These are phyloP conservation scores for Capreolus pygargus DNA, from an alignment of 2,113 vertebrate species.

Conservation along the genomic window DNA sequence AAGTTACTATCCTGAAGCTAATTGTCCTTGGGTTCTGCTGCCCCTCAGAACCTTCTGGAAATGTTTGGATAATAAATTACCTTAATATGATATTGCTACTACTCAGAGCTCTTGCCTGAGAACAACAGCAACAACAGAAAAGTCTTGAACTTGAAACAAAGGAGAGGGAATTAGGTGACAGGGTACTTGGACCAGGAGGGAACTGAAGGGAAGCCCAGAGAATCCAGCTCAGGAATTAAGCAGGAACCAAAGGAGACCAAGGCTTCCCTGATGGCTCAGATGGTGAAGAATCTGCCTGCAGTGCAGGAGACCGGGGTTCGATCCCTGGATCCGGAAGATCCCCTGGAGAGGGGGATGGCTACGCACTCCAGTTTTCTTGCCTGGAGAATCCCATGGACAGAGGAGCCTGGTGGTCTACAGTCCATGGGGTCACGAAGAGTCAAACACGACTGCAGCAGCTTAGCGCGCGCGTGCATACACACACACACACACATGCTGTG, in stretches of 20 bases:
- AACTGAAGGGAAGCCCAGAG: not conserved
- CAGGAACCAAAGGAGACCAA: not conserved
- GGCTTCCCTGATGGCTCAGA: not conserved
- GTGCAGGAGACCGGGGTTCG: not conserved
- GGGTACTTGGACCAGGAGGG: not conserved
- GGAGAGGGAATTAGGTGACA: not conserved
- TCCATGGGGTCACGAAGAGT: too few relatives aligned
- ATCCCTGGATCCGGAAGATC: not conserved
- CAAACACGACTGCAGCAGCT: not conserved
- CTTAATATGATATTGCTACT: not conserved
- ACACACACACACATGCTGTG: too few relatives aligned
- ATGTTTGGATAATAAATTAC: not conserved
- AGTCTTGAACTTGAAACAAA: not conserved
- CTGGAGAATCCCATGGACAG: not conserved
- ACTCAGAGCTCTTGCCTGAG: not conserved
- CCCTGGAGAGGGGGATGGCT: not conserved
- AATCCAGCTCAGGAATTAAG: not conserved
- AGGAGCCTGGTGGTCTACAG: too few relatives aligned
- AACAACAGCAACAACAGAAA: not conserved
- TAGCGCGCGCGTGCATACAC: fast-evolving
- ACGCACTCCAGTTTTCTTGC: not conserved
- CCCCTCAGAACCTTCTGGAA: not conserved
- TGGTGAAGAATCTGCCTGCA: not conserved
- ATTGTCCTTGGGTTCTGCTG: not conserved
- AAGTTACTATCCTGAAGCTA: not conserved